Evolutionary conservation across 1,140 invertebrate species (phyloP), one percentile per base, ranked within the genome.

Genomic region (Cyrtorhinus lividipennis): DNA sequence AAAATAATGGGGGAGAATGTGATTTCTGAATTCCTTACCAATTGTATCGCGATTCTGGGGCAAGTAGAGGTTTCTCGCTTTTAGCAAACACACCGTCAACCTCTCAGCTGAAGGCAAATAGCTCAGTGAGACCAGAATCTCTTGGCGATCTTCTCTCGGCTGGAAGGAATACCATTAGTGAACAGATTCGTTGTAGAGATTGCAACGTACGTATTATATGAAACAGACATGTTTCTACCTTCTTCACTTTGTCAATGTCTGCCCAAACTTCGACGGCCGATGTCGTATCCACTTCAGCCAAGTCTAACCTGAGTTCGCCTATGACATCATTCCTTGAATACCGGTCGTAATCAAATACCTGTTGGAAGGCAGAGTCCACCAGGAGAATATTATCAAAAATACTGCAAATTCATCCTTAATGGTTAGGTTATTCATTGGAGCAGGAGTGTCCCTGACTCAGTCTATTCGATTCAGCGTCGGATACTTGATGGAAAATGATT

Each of bases 71-170:
- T 92, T 92, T 65, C 87, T 79, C 0, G 89, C 90, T 73, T 91
- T 90, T 68, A 90, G 78, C 1, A 92, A 79, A 1, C 88, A 84
- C 1, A 92, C 84, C 0, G 88, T 92, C 0, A 93, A 76, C 59
- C 89, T 77, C 72, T 92, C 88, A 18, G 90, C 89, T 59, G 88
- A 90, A 1, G 89, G 89, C 46, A 93, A 75, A 71, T 91, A 93
- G 62, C 86, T 90, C 2, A 93, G 74, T 2, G 88, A 91, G 44
- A 92, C 76, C 59, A 92, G 75, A 20, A 93, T 74, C 70, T 92
- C 88, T 64, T 88, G 87, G 46, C 83, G 75, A 70, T 89, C 86
- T 70, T 88, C 86, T 8, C 82, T 85, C 5, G 86, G 86, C 69
- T 74, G 63, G 13, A 70, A 68, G 8, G 63, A 59, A 65, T 23